These are phyloP conservation scores for Papilio elwesi DNA, from an alignment of 2,888 invertebrate species.

Conservation along the genomic window DNA sequence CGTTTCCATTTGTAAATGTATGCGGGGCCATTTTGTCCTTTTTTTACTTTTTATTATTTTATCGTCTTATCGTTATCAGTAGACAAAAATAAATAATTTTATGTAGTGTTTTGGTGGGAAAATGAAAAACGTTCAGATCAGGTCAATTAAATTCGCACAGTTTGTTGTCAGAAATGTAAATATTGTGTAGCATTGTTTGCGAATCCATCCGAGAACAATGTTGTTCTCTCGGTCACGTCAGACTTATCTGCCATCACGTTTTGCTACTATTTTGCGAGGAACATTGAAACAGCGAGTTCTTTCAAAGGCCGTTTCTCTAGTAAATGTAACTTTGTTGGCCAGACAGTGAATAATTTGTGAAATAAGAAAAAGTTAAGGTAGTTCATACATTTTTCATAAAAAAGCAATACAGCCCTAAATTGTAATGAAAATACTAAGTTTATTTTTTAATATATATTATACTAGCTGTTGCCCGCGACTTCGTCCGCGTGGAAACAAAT, in stretches of 20 bases:
- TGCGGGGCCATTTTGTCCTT: neutral
- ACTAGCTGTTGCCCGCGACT: no score
- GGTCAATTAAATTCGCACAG: neutral
- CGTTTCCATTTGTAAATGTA: constrained; percentile 16
- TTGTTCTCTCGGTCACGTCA: constrained; percentile 19
- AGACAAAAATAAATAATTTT: no score
- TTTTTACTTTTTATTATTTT: no score
- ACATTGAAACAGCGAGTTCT: constrained; percentile 16
- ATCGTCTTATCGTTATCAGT: no score
- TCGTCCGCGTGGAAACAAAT: no score
- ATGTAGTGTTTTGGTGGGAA: neutral
- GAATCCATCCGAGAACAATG: neutral
- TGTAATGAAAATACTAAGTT: no score
- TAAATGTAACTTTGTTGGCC: neutral
- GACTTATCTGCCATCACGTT: constrained; percentile 6
- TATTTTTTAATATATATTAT: no score
- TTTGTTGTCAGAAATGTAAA: constrained; percentile 28
- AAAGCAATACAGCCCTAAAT: no score
- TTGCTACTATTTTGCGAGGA: constrained; percentile 1
- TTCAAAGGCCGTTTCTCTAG: neutral
- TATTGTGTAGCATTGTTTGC: constrained; percentile 20
- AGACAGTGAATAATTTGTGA: neutral
- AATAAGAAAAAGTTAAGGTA: neutral
- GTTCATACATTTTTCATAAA: no score
- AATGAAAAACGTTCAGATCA: neutral